Base-by-base conservation (phyloP, 2,797 vertebrate genomes). In the Artibeus lituratus region DNA sequence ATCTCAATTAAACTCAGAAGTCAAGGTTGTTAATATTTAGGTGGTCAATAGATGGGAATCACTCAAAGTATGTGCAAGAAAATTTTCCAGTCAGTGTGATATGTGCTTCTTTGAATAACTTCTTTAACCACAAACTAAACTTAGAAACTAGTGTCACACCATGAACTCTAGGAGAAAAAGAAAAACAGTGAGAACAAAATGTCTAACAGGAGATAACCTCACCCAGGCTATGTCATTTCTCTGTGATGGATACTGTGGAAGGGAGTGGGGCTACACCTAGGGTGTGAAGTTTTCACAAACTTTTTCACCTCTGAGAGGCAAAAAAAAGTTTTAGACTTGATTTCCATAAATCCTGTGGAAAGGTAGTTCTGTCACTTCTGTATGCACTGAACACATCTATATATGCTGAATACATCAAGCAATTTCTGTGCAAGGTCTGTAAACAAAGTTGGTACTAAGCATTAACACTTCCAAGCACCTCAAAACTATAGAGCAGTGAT, bases 281-380 rank as follows among this genome's bases (percentile, higher is more conserved):
- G 29, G 51, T 62, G 37, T 69, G 19, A 94, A 24, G 42, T 53
- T 53, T 53, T 53, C 51, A 53, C 19, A 53, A 53, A 53, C 51
- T 21, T 21, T 53, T 53, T 8, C 51, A 53, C 51, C 19, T 21
- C 51, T 88, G 22, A 84, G 29, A 92, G n/a, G 82, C 47, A 39
- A 81, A 93, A 74, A 87, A 44, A 44, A 88, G 59, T 72, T 84
- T 93, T 93, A 65, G 26, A 73, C 37, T 92, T 73, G 19, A 80
- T 49, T 87, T 89, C 3, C 0, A 39, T 24, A 94, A 95, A 78
- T 42, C 39, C 87, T 81, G 57, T 87, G 51, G 67, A 92, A 95
- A 94, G 7, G 5, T 15, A 85, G 3, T 39, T 74, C 18, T 72
- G 3, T 49, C 32, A 42, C 72, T 91, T 57, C 26, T 21, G 11